Evolutionary conservation across 2,888 invertebrate genomes (phyloP), one percentile per base, ranked within the genome.

Genomic region (Pocota personata): DNA sequence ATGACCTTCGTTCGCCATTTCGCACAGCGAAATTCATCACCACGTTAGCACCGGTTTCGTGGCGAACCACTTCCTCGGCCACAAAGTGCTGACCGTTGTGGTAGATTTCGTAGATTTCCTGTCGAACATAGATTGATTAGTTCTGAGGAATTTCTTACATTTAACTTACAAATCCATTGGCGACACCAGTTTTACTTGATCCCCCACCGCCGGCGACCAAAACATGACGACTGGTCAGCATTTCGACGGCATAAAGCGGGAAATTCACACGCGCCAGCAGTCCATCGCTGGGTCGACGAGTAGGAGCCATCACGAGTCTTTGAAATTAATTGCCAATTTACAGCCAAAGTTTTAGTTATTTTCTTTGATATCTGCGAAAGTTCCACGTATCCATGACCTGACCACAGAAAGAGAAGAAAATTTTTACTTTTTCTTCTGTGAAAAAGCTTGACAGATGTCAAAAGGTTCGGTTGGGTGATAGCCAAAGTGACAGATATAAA

Each of bases 171-270:
- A 99, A 97, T 92, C 98, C 98, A 94, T 99, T 99, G 40, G 97
- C 96, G 73, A 99, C 97, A 71, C 99, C 99, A 55, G 99, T 99
- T 92, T 98, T 98, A 14, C 98, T 96, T 40, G 97, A 96, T 76
- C 99, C 99, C 82, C 99, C 99, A 71, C 99, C 99, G 71, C 99
- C 99, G 87, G 97, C 99, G 58, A 99, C 98, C 84, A 99, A 93
- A 89, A 99, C 96, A 93, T 98, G 98, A 88, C 98, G 95, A 92
- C 97, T 97, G 32, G 97, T 97, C 80, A 99, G 93, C 94, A 97
- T 96, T 93, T 97, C 96, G 35, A 98, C 94, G 2, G 97, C 96
- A 92, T 98, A 99, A 82, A 98, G 94, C 4, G 99, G 99, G 93
- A 98, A 98, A 94, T 98, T 97, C 58, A 98, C 97, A 90, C 96